Base-by-base conservation (phyloP, 53 echinoderm and acorn worm genomes). In the Patiria pectinifera region DNA sequence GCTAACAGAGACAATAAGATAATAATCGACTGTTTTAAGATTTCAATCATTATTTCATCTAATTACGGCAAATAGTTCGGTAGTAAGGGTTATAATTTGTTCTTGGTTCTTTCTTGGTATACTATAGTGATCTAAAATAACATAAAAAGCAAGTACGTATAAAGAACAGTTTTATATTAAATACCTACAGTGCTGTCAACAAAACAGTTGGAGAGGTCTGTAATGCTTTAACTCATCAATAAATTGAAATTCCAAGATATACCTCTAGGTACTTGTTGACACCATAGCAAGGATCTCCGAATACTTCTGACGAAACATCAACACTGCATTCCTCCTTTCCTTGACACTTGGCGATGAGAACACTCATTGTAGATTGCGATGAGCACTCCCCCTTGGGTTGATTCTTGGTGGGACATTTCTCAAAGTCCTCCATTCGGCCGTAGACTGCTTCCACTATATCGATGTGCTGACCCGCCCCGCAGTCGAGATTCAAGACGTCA, bases 371-470 rank as follows among this genome's bases (percentile, higher is more conserved):
- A 3, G 87, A 76, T 59, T 26, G 53, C 6, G 78, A 77, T 14
- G 59, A 76, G 78, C 87, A 87, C 24, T 43, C 87, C 8, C 77
- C 87, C 25, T 19, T 23, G 23, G 87, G 87, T 16, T 87, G 87
- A 14, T 4, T 59, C 16, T 35, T 9, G 78, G 58, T 77, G 23
- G 87, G 87, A 60, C 87, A 87, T 35, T 87, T 87, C 58, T 87
- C 60, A 4, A 59, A 76, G 16, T 87, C 62, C 18, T 87, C 35
- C 26, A 3, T 78, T 9, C 97, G 94, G 82, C 97, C 97, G 60
- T 78, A 97, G 45, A 93, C 91, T 10, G 94, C 97, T 66, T 93
- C 93, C 49, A 93, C 48, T 25, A 95, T 93, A 75, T 91, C 93
- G 69, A 97, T 95, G 3, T 86, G 85, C 45, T 93, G 25, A 1